phyloP scores from a whole-genome alignment of 2,113 vertebrate species.

The Salvator merianae region DNA sequence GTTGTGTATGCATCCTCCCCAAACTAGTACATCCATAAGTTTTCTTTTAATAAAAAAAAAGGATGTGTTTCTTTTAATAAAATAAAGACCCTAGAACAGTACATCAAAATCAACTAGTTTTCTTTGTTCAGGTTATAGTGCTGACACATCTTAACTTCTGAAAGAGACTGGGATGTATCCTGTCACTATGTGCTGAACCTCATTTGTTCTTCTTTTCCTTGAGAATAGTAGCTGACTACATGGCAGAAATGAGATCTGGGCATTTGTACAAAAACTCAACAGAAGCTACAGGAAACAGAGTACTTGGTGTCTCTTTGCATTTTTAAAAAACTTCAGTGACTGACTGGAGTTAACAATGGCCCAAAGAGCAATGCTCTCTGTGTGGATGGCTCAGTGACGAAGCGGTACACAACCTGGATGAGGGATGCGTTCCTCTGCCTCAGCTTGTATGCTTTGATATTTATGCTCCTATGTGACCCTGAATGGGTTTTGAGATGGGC shows the following conservation, averaged over 20 bases:
- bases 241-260: neutral
- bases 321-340: neutral
- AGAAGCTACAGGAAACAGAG: too few species aligned
- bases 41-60: too few species aligned
- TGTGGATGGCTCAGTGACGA: neutral
- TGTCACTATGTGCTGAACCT: neutral
- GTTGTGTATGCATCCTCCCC: neutral
- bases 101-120: neutral
- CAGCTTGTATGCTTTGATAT: neutral
- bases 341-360: neutral
- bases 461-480: slow-evolving; percentile 12
- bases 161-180: neutral
- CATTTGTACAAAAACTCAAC: neutral
- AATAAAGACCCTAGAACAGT: neutral
- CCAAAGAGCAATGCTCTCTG: neutral
- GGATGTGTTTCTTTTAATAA: too few species aligned
- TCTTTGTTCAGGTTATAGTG: neutral
- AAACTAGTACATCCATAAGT: neutral
- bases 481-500: slow-evolving; percentile 25
- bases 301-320: neutral
- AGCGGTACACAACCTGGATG: neutral
- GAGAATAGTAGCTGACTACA: neutral
- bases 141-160: neutral
- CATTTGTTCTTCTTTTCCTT: neutral
- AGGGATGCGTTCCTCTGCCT: slow-evolving; percentile 7